phyloP scores from a whole-genome alignment of 1,140 invertebrate genomes.

The Drosophila sp. region DNA sequence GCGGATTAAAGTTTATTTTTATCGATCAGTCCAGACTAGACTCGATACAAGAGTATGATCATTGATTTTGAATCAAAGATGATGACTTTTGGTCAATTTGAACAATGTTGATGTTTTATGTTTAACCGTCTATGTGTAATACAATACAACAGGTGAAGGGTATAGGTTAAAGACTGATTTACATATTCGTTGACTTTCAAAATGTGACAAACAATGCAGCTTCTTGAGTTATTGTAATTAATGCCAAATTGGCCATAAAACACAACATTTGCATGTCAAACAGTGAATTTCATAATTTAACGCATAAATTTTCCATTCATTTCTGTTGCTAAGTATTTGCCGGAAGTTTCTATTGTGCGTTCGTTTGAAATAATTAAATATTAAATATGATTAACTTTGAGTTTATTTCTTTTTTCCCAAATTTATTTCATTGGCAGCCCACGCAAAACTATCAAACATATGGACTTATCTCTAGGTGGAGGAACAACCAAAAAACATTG shows the following conservation, averaged over 20 bases:
- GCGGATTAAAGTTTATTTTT: slow-evolving; percentile 5
- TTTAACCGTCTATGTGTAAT: slow-evolving; percentile 27
- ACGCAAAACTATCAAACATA: slow-evolving; percentile 69
- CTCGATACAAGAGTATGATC: not conserved
- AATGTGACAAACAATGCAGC: slow-evolving; percentile 26
- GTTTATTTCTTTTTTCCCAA: slow-evolving; percentile 31
- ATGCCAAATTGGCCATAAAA: slow-evolving; percentile 81
- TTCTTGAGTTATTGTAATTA: slow-evolving; percentile 73
- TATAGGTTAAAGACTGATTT: slow-evolving; percentile 40
- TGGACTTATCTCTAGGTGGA: slow-evolving; percentile 50
- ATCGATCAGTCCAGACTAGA: not conserved
- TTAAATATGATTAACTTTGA: slow-evolving; percentile 73
- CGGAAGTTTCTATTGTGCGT: slow-evolving; percentile 71
- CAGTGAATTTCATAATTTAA: slow-evolving; percentile 63
- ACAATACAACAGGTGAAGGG: slow-evolving; percentile 52
- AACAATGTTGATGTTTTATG: slow-evolving; percentile 18
- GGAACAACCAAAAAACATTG: slow-evolving; percentile 17
- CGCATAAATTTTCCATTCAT: slow-evolving; percentile 46
- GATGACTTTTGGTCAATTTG: not conserved
- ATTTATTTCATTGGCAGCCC: slow-evolving; percentile 39
- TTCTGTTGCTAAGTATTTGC: slow-evolving; percentile 28
- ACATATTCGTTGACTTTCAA: slow-evolving; percentile 60
- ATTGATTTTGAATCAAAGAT: slow-evolving; percentile 15
- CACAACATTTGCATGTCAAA: slow-evolving; percentile 81
- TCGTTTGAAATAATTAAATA: slow-evolving; percentile 79